Base-by-base conservation (phyloP, 2,888 invertebrate genomes). In the Drosophila rellima region DNA sequence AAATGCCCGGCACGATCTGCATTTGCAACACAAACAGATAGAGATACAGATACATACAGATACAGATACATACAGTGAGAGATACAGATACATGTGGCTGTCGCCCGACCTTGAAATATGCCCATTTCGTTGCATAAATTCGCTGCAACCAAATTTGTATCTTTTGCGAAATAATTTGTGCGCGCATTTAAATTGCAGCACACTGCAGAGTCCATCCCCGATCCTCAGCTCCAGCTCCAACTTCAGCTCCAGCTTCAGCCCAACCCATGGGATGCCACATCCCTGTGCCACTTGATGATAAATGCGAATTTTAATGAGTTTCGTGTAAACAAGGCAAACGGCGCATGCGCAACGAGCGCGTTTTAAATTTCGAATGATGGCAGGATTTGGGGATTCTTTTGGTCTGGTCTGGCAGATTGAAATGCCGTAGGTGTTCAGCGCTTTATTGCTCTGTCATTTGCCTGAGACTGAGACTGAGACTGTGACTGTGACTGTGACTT, bases 241-340 rank as follows among this genome's bases (percentile, higher is more conserved):
- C n/a, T 15, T 3, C 35, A 17, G 20, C 47, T 29, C 2, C 40
- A 48, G 6, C 15, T 50, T 18, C 40, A 15, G 63, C 68, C 63
- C 78, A 79, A 31, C 73, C 74, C 78, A 55, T 55, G 11, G 2
- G 7, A 17, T 29, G n/a, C 40, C 31, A 61, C 31, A 61, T 44
- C 29, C 33, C 45, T 66, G 66, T 59, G 56, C 74, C 62, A 77
- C 71, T 87, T 90, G 92, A 91, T 91, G 92, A 91, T 91, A 90
- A 91, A 91, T 91, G 85, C 72, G 66, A 75, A 78, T 85, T 91
- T 91, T 91, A 91, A 91, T 91, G 89, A 91, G 91, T 88, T 91
- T 91, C 86, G 88, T 90, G 90, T 88, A 87, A 86, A 79, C 80
- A 82, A 81, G 83, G 70, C 74, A 0, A 63, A 48, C 70, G 75